These are phyloP conservation scores for Sphaerodactylus townsendi DNA, from an alignment of 2,113 vertebrate genomes.

Conservation along the genomic window DNA sequence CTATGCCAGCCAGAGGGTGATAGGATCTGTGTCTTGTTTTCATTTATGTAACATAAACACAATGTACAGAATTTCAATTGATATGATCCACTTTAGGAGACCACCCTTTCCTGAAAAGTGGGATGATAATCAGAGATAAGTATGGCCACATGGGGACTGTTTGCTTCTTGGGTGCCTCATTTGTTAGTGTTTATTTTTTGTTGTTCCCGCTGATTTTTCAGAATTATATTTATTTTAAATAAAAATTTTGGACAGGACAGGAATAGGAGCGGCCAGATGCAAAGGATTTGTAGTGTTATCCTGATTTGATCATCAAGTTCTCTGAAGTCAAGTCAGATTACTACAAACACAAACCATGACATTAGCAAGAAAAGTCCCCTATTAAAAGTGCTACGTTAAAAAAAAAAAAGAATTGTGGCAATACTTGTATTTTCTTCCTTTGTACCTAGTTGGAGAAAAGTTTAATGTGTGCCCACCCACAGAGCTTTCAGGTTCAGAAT, in stretches of 20 bases:
- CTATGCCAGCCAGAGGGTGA: too few species aligned
- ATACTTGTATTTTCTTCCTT: slow-evolving; percentile 17
- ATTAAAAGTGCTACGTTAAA: slow-evolving; percentile 28
- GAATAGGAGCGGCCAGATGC: slow-evolving; percentile 8
- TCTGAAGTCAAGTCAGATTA: neutral
- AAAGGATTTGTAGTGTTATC: neutral
- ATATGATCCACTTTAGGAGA: too few species aligned
- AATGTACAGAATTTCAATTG: too few species aligned
- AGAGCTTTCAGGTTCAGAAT: slow-evolving; percentile 27
- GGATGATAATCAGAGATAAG: too few species aligned
- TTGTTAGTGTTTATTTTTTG: neutral
- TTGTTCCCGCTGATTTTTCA: neutral
- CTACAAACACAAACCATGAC: neutral
- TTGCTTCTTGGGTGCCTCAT: neutral
- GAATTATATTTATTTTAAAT: neutral
- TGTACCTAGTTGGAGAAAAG: slow-evolving; percentile 12
- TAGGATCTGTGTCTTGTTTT: too few species aligned
- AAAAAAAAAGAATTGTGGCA: slow-evolving; percentile 8
- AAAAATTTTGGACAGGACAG: neutral
- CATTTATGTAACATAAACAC: too few species aligned
- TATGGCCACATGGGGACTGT: neutral
- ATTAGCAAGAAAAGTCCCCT: neutral
- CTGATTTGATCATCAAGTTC: neutral
- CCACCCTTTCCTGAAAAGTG: too few species aligned
- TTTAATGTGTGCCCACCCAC: neutral